phyloP scores from a whole-genome alignment of 2,113 vertebrate species.

The Athene noctua region DNA sequence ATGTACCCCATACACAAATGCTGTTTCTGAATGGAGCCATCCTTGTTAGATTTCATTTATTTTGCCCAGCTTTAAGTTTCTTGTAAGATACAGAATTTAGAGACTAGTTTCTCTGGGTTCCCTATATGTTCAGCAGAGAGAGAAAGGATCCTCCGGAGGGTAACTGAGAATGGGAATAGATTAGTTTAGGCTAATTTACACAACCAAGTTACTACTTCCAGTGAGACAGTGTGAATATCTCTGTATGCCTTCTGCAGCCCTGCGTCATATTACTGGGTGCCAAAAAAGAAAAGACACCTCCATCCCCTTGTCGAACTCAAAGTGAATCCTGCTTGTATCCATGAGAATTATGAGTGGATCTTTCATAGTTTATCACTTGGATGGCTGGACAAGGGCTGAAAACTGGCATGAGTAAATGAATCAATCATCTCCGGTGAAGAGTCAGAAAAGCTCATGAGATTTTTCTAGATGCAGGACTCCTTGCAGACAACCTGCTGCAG shows the following conservation, averaged over 20 bases:
- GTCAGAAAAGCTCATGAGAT: not conserved
- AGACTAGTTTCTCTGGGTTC: not conserved
- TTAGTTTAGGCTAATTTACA: not conserved
- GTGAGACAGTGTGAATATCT: not conserved
- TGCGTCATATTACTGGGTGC: not conserved
- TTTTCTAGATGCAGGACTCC: rapidly evolving
- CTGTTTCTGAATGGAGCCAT: not conserved
- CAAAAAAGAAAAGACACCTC: not conserved
- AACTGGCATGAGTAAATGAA: not conserved
- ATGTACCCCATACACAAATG: not conserved
- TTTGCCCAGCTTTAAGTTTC: not conserved
- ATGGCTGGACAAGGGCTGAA: not conserved
- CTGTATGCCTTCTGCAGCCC: not conserved
- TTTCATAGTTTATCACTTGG: not conserved
- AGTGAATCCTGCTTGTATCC: not conserved
- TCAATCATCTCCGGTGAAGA: not conserved
- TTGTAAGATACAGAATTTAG: not conserved
- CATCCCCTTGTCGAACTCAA: not conserved
- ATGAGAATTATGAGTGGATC: not conserved
- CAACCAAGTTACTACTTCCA: not conserved
- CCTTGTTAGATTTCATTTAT: not conserved
- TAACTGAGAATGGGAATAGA: not conserved
- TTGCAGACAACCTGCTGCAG: not conserved
- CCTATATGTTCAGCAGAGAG: not conserved
- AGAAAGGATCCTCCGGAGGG: not conserved